A percentile compares a stretch with the other conserved stretches of the same genome.
Conservation (phyloP, 2,113 vertebrate species). For the Pseudorhombus dupliciocellatus region DNA sequence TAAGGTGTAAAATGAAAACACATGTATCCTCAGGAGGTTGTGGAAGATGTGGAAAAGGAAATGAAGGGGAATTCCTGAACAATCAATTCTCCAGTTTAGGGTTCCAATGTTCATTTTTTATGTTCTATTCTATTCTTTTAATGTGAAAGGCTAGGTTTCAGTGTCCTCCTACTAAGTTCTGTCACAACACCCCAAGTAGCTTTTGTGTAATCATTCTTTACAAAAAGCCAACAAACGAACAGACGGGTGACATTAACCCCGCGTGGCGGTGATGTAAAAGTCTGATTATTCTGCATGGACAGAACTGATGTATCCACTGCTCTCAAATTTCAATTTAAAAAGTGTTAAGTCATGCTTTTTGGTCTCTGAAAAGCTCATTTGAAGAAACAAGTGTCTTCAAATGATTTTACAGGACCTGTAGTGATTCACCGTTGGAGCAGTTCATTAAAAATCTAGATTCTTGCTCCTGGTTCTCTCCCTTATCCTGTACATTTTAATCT, state of each 20-base stretch:
- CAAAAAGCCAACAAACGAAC: neutral
- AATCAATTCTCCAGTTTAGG: too few relatives aligned
- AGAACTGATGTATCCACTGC: neutral
- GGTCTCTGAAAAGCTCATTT: neutral
- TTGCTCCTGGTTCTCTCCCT: constrained; percentile 14
- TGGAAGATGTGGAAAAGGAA: too few relatives aligned
- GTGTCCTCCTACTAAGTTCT: too few relatives aligned
- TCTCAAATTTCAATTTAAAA: neutral
- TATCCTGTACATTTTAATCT: constrained; percentile 55
- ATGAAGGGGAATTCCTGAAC: too few relatives aligned
- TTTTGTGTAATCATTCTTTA: neutral
- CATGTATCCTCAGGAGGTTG: too few relatives aligned
- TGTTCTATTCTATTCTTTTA: too few relatives aligned
- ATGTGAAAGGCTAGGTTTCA: too few relatives aligned
- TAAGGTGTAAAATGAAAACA: too few relatives aligned
- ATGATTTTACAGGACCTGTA: constrained; percentile 6
- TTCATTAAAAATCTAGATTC: constrained; percentile 44
- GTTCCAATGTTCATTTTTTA: too few relatives aligned
- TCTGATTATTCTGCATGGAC: neutral
- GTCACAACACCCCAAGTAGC: too few relatives aligned
- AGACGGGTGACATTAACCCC: neutral
- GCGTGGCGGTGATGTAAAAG: neutral
- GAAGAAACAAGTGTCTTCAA: constrained; percentile 4
- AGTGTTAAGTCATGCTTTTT: neutral
- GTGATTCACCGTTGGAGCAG: constrained; percentile 8